Evolutionary conservation across 1,140 invertebrate genomes (phyloP), one percentile per base, ranked within the genome.

Genomic region (Drosophila simulans): DNA sequence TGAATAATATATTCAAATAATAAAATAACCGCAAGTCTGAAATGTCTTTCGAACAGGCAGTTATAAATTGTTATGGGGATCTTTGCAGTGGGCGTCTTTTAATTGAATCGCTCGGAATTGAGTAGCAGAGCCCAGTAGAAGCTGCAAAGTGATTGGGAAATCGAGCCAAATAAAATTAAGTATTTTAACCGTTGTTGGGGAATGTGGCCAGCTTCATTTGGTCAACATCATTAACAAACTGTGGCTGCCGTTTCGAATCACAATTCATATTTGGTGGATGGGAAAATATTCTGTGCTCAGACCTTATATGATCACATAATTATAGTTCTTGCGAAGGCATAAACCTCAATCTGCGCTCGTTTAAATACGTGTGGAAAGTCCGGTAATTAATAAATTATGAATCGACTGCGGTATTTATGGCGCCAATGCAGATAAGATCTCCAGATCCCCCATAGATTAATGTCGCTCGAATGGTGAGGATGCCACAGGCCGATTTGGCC

Each of bases 31-130:
- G 59, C 77, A 79, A 68, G 60, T 75, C 75, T 73, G 31, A 71
- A 65, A 86, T 71, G 63, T 75, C 68, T 79, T 65, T 77, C 57
- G 56, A 60, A 37, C 49, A 57, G 84, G 65, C 84, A 83, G 84
- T 89, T 86, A 89, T 86, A 86, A 86, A 86, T 88, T 86, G 83
- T 80, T 88, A 86, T 89, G 83, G 62, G 72, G 81, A 88, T 86
- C 59, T 54, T 22, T 8, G 42, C 66, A 62, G 83, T 86, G 83
- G 83, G 83, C 84, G 83, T 83, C 56, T 83, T 86, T 73, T 83
- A 86, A 86, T 86, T 86, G 83, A 86, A 88, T 88, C 59, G 70
- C 51, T 68, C 74, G 51, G 57, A 53, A 72, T 66, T 48, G 68
- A 59, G 74, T 64, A 62, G 73, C 60, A 60, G 58, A 51, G 48